Conservation (phyloP, 2,797 vertebrate genomes). For the Paratrypauchen microcephalus region DNA sequence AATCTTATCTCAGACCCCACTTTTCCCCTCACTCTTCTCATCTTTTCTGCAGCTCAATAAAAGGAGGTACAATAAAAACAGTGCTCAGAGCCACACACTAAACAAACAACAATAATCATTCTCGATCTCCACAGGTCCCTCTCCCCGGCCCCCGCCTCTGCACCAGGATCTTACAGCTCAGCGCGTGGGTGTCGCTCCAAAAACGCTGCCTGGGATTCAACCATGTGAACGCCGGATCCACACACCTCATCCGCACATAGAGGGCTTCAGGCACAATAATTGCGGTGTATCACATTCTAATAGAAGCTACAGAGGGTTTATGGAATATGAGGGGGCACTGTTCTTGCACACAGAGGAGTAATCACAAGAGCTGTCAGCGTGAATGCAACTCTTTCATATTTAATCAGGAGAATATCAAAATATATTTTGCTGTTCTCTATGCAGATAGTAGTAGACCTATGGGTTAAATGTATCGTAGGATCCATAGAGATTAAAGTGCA, state of each 20-base stretch:
- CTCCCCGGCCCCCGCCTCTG: conserved; percentile 28
- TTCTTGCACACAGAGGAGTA: background rate
- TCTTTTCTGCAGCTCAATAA: background rate
- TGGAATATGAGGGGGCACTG: background rate
- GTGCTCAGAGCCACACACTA: conserved; percentile 15
- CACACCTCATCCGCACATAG: conserved; percentile 9
- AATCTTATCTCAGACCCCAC: no score
- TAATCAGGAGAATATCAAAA: background rate
- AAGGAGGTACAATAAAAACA: background rate
- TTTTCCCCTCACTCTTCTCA: background rate
- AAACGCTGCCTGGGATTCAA: conserved; percentile 21
- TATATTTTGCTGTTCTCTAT: background rate
- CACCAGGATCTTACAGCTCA: conserved; percentile 36
- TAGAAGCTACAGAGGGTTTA: background rate
- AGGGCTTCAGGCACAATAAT: conserved; percentile 14
- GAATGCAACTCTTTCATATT: background rate
- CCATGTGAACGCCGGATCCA: conserved; percentile 18
- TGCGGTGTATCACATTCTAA: conserved; percentile 14
- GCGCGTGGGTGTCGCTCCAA: conserved; percentile 38
- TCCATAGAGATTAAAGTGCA: background rate
- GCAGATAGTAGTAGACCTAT: no score
- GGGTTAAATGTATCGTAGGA: background rate
- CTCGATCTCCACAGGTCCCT: conserved; percentile 44
- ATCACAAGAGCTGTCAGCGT: background rate
- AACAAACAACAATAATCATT: conserved; percentile 37